Evolutionary conservation across 2,797 vertebrate genomes (phyloP), one percentile per base, ranked within the genome.

Genomic region (Fringilla coelebs): DNA sequence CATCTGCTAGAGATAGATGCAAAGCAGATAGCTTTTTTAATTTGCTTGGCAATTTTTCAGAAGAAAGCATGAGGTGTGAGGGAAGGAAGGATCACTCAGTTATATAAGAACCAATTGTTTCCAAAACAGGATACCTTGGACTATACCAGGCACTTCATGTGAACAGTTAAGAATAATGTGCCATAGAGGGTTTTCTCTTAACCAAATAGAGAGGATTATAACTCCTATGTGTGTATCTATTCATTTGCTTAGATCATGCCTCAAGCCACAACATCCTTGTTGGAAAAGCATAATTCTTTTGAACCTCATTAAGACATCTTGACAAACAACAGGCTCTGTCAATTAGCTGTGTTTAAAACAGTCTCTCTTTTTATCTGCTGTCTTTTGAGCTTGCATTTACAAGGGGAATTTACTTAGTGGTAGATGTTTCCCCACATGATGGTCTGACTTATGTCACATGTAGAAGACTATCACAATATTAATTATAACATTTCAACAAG

Each of bases 1-100:
- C 88, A 93, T 85, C 80, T 95, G 90, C 43, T 89, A 91, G 28
- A 79, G 38, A 76, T n/a, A 90, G 78, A 93, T 46, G 49, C 58
- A 92, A 72, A 94, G 34, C 52, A 94, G 48, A 90, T 10, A 80
- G 77, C 51, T 91, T 48, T 54, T 88, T 78, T 34, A 66, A 81
- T 75, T 19, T 78, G 32, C 49, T 55, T 85, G 88, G 17, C 38
- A 90, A 93, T 77, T 83, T 87, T 40, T 89, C 87, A 52, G 29
- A 57, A 87, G 71, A 85, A 84, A 58, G 48, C 36, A 77, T 5
- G 55, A 19, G 11, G 5, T 49, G 15, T 32, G 34, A 93, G 34
- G 66, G 36, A 63, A 61, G 31, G 19, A 92, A 76, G 40, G 46
- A 86, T 76, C 55, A 76, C 25, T 60, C 5, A 2, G 14, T 86